phyloP scores from a whole-genome alignment of 1,140 invertebrate genomes.

The Drosophila lowei region DNA sequence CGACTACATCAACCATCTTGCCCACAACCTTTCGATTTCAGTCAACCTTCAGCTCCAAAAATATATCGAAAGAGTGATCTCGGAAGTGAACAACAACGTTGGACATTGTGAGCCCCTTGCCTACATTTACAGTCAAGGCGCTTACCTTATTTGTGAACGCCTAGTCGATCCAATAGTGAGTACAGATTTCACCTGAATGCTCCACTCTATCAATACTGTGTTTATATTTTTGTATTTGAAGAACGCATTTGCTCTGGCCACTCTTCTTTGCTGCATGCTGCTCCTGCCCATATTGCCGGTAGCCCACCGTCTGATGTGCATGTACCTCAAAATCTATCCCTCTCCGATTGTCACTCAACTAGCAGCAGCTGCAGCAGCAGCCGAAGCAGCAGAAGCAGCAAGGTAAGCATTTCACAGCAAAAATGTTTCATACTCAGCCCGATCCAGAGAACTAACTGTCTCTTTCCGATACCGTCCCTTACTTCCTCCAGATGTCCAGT shows the following conservation, averaged over 20 bases:
- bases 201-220: too few relatives aligned
- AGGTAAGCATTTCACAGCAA: constrained; percentile 42
- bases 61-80: constrained; percentile 87
- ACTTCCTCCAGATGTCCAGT: constrained; percentile 27
- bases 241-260: constrained; percentile 94
- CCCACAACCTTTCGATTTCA: constrained; percentile 59
- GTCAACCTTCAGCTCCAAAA: constrained; percentile 85
- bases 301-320: constrained; percentile 89
- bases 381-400: constrained; percentile 86
- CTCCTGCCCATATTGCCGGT: constrained; percentile 92
- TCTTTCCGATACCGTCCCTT: too few relatives aligned
- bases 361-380: constrained; percentile 87
- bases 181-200: constrained; percentile 43
- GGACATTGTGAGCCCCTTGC: constrained; percentile 91
- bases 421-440: not conserved
- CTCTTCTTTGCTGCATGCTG: constrained; percentile 91
- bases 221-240: constrained; percentile 80
- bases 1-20: constrained; percentile 86
- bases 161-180: constrained; percentile 92
- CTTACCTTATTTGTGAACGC: constrained; percentile 89
- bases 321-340: constrained; percentile 93
- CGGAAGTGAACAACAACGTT: constrained; percentile 85
- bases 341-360: constrained; percentile 84
- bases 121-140: constrained; percentile 89
- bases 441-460: too few relatives aligned